Evolutionary conservation across 2,797 vertebrate species (phyloP).

Genomic region (Tapirus indicus): DNA sequence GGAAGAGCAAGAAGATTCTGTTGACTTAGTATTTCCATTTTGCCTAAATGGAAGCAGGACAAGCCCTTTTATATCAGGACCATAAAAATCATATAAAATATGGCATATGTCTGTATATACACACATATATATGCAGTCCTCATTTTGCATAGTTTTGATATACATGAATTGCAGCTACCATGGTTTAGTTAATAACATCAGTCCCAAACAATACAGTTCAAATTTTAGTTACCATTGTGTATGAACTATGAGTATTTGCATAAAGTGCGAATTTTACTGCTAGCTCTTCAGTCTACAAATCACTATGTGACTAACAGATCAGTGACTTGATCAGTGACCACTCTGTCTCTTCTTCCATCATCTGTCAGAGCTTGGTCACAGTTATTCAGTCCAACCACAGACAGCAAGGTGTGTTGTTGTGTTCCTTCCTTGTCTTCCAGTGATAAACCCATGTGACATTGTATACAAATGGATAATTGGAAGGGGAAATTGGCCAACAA

Average conservation of each 20-base stretch:
- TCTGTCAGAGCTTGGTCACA: background rate
- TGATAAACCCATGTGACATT: background rate
- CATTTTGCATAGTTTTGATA: background rate
- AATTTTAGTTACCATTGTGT: background rate
- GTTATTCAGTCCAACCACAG: background rate
- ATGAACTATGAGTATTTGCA: background rate
- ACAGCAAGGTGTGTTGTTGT: background rate
- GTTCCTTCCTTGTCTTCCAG: background rate
- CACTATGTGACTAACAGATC: background rate
- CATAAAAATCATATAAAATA: slow-evolving; percentile 11
- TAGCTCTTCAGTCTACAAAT: background rate
- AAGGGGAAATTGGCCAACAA: background rate
- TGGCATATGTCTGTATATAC: background rate
- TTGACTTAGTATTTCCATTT: background rate
- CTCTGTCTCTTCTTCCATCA: background rate
- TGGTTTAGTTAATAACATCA: background rate
- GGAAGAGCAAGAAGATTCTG: background rate
- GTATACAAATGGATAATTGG: background rate
- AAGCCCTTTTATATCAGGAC: background rate
- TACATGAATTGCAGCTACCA: background rate
- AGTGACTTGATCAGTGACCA: background rate
- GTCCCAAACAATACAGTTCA: background rate
- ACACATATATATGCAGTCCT: background rate
- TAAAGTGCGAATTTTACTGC: background rate
- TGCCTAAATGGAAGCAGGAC: background rate